These are phyloP conservation scores for Colinus virginianus DNA, from an alignment of 2,113 vertebrate genomes.

Conservation along the genomic window DNA sequence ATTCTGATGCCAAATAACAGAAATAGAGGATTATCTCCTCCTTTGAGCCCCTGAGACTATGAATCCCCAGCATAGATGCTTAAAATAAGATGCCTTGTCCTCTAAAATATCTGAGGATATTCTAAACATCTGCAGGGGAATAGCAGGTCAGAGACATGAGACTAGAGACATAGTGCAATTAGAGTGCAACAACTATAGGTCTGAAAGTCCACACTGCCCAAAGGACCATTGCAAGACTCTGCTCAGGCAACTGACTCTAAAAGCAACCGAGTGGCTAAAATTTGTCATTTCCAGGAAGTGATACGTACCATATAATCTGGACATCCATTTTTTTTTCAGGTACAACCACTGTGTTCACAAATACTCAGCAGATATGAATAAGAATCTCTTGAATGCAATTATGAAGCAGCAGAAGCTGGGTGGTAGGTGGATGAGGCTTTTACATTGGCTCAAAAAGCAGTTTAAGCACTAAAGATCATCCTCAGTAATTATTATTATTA, in stretches of 20 bases:
- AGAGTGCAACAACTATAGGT: neutral
- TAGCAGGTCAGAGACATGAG: neutral
- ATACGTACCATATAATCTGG: neutral
- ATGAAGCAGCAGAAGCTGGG: neutral
- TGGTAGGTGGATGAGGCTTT: accelerated
- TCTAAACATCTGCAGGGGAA: neutral
- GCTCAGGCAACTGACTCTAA: neutral
- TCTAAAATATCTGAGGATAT: neutral
- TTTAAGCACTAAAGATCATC: neutral
- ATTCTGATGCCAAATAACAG: neutral
- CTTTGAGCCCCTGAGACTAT: neutral
- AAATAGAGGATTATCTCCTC: neutral
- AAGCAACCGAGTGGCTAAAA: neutral
- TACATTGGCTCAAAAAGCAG: neutral
- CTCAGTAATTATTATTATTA: neutral
- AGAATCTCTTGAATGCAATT: neutral
- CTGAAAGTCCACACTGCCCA: neutral
- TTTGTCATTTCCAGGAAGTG: neutral
- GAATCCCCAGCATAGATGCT: neutral
- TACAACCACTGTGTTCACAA: neutral
- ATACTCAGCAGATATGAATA: neutral
- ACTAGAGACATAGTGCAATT: accelerated
- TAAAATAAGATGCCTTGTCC: neutral
- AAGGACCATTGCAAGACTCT: neutral
- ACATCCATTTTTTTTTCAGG: neutral